A percentile compares a stretch with the other conserved stretches of the same genome.
Conservation (phyloP, 35 echinoderm and acorn worm genomes). For the Heliocidaris erythrogramma region DNA sequence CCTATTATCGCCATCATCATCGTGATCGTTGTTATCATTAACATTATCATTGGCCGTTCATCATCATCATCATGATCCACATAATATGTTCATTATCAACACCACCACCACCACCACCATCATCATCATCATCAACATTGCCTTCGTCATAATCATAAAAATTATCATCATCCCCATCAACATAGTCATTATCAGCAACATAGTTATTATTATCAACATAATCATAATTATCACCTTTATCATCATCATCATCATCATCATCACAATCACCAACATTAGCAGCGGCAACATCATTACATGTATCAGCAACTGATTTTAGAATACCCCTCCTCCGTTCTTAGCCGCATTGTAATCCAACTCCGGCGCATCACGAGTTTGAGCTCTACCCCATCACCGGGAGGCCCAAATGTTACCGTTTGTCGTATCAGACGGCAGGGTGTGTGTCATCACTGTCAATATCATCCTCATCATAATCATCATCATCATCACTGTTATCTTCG, state of each 20-base stretch:
- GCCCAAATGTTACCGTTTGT: slow-evolving; percentile 61
- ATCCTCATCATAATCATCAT: too few species aligned
- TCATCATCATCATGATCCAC: not conserved
- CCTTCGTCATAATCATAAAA: too few species aligned
- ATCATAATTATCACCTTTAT: not conserved
- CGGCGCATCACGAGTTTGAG: slow-evolving; percentile 68
- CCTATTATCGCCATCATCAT: too few species aligned
- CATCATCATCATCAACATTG: not conserved
- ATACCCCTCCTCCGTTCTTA: slow-evolving; percentile 61
- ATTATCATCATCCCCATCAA: too few species aligned
- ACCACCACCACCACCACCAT: not conserved
- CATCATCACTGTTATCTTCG: too few species aligned
- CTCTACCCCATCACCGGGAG: slow-evolving; percentile 32
- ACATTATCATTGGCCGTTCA: too few species aligned
- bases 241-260: not conserved
- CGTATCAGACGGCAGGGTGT: slow-evolving; percentile 46
- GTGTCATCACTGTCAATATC: not conserved
- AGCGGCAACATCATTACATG: too few species aligned
- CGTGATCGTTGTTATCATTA: too few species aligned
- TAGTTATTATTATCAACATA: not conserved
- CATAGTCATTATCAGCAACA: too few species aligned
- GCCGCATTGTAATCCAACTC: slow-evolving; percentile 67
- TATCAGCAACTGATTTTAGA: not conserved
- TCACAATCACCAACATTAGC: not conserved
- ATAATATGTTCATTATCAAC: not conserved